A percentile compares a stretch with the other conserved stretches of the same genome.
These are phyloP conservation scores for Toxostoma redivivum DNA, from an alignment of 2,113 vertebrate genomes.

Conservation along the genomic window DNA sequence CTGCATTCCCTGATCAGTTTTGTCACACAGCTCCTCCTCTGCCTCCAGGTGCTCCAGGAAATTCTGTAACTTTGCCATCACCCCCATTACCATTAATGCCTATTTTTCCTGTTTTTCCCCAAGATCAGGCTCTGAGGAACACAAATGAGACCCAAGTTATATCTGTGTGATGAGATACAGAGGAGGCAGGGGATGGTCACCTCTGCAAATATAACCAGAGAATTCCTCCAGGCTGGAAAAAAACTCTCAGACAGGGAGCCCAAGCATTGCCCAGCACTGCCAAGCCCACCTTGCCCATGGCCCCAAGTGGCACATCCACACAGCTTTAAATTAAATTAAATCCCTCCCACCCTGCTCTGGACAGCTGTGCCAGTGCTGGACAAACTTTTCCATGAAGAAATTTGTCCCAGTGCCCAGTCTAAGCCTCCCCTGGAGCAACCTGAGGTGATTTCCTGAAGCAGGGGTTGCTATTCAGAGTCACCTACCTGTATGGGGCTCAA, in stretches of 20 bases:
- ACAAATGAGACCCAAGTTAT: not conserved
- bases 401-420: not conserved
- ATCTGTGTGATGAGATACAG: not conserved
- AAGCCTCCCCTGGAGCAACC: not conserved
- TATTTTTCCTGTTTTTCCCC: not conserved
- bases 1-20: not conserved
- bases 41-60: not conserved
- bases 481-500: constrained; percentile 94
- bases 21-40: not conserved
- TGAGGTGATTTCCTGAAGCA: not conserved
- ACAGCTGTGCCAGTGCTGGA: not conserved
- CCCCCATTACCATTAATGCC: not conserved
- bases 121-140: not conserved
- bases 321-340: not conserved
- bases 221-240: not conserved
- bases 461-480: not conserved
- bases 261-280: not conserved
- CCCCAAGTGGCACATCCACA: not conserved
- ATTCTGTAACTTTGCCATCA: not conserved
- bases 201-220: not conserved
- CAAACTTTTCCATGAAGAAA: not conserved
- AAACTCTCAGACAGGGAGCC: fast-evolving
- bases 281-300: not conserved
- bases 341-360: not conserved
- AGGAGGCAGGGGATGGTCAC: fast-evolving